Evolutionary conservation across 1,140 invertebrate genomes (phyloP).

Genomic region (Plodia interpunctella): DNA sequence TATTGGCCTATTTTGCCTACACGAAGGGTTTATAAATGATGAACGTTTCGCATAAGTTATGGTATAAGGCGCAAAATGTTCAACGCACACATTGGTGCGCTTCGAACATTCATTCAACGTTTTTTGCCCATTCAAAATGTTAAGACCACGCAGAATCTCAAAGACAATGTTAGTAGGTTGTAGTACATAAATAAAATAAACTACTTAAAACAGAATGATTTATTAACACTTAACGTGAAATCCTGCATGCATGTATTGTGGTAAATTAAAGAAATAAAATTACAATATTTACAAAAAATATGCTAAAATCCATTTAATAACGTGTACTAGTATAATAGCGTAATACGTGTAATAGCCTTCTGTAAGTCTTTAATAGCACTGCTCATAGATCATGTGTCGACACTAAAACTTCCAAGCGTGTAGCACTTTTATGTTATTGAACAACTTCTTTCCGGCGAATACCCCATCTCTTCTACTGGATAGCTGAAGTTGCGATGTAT

Average conservation of each 20-base stretch:
- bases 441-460: conserved; percentile 3
- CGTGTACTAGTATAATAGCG: too few species aligned
- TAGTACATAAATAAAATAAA: conserved; percentile 5
- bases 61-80: too few species aligned
- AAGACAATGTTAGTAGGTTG: too few species aligned
- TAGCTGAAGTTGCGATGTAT: conserved; percentile 20
- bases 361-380: conserved; percentile 18
- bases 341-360: conserved; percentile 12
- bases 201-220: conserved; percentile 14
- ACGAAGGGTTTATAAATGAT: too few species aligned
- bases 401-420: conserved; percentile 14
- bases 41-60: too few species aligned
- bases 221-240: conserved; percentile 14
- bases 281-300: conserved; percentile 15
- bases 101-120: too few species aligned
- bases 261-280: conserved; percentile 12
- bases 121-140: too few species aligned
- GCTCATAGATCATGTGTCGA: conserved; percentile 16
- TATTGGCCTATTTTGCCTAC: too few species aligned
- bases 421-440: background rate
- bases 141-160: too few species aligned
- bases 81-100: too few species aligned
- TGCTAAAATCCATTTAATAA: background rate
- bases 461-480: conserved; percentile 12
- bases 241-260: conserved; percentile 10